phyloP scores from a whole-genome alignment of 2,113 vertebrate species.

The Heterochromis multidens region DNA sequence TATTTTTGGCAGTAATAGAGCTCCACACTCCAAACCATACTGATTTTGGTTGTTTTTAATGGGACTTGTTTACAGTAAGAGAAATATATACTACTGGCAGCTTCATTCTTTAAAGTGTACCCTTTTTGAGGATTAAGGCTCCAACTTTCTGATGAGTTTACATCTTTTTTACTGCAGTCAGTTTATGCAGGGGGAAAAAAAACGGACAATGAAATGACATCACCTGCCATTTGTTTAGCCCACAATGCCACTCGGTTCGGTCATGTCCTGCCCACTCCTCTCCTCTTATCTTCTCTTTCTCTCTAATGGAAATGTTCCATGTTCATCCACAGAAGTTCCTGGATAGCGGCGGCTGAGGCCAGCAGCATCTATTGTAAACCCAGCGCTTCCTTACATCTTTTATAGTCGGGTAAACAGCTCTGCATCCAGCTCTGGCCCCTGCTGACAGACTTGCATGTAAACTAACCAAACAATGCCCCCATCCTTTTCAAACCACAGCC shows the following conservation, averaged over 20 bases:
- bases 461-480: constrained; percentile 16
- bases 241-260: background rate
- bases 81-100: background rate
- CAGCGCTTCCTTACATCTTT: constrained; percentile 17
- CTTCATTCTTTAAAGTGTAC: background rate
- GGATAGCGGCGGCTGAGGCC: constrained; percentile 23
- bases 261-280: background rate
- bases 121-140: background rate
- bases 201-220: constrained; percentile 46
- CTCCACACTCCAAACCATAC: background rate
- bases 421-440: constrained; percentile 15
- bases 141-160: background rate
- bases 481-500: background rate
- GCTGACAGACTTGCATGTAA: constrained; percentile 36
- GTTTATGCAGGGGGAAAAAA: background rate
- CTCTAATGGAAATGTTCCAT: background rate
- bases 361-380: constrained; percentile 33
- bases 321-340: background rate
- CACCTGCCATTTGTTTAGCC: constrained; percentile 39
- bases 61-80: background rate
- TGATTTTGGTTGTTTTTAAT: background rate
- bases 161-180: background rate
- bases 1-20: background rate
- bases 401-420: constrained; percentile 2
- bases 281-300: background rate